Evolutionary conservation across 92 coral and sea anemone species (phyloP).

Genomic region (Porites divaricata): DNA sequence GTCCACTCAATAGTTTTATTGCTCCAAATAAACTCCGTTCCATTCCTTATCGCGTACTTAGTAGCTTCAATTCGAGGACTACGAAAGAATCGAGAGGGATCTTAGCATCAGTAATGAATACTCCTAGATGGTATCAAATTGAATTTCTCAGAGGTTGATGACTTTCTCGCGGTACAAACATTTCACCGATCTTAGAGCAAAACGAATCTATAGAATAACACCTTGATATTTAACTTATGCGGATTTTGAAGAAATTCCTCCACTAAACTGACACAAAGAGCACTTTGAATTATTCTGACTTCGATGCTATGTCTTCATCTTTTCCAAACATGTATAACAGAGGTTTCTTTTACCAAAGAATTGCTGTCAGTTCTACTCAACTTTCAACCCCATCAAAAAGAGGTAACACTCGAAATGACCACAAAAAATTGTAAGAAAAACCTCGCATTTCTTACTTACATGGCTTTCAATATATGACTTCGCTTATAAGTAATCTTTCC

Average conservation of each 20-base stretch:
- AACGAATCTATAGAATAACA: no score
- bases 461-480: conserved; percentile 67
- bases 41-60: conserved; percentile 68
- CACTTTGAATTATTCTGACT: no score
- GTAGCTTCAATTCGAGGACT: conserved; percentile 79
- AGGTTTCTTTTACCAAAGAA: no score
- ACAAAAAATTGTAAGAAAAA: neutral
- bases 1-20: conserved; percentile 87
- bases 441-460: conserved; percentile 33
- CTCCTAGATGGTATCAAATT: neutral
- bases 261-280: no score
- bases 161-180: no score
- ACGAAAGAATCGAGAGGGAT: neutral
- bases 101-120: neutral
- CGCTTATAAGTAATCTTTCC: conserved; percentile 64
- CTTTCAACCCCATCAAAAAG: neutral
- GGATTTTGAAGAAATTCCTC: no score
- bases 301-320: no score
- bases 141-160: no score
- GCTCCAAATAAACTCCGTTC: conserved; percentile 85
- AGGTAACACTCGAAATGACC: neutral
- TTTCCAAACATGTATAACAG: no score
- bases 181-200: no score
- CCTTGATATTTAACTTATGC: no score
- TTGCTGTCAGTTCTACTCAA: no score